A percentile compares a stretch with the other conserved stretches of the same genome.
Conservation (phyloP, 2,113 vertebrate genomes). For the Psephotus haematonotus region DNA sequence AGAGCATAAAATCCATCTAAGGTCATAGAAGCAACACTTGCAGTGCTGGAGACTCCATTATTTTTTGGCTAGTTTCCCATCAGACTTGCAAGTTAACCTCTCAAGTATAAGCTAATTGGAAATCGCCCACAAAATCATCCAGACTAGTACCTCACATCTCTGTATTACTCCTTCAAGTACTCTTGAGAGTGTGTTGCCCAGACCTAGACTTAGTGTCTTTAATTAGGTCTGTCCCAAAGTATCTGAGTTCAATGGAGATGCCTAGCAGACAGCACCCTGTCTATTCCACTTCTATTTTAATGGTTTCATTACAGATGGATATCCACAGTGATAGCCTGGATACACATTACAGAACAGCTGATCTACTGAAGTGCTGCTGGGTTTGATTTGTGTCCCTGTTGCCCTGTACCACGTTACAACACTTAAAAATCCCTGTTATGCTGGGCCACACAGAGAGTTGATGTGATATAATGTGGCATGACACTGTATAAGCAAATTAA, state of each 20-base stretch:
- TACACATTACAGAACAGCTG: neutral
- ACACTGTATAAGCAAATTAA: slow-evolving; percentile 28
- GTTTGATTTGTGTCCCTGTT: neutral
- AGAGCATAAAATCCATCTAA: neutral
- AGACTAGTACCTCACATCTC: slow-evolving; percentile 6
- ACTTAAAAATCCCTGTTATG: neutral
- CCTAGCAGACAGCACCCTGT: neutral
- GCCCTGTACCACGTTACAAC: neutral
- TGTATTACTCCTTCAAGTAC: slow-evolving; percentile 23
- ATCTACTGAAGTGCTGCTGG: neutral
- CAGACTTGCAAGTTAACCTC: slow-evolving; percentile 39
- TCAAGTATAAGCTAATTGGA: slow-evolving; percentile 46
- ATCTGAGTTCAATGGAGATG: slow-evolving; percentile 19
- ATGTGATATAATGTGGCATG: neutral
- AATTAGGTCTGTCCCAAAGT: slow-evolving; percentile 59
- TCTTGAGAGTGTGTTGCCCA: slow-evolving; percentile 29
- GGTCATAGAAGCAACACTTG: neutral
- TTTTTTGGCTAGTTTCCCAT: neutral
- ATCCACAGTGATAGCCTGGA: neutral
- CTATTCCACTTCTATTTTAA: neutral
- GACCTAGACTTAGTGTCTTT: slow-evolving; percentile 37
- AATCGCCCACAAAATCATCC: slow-evolving; percentile 37
- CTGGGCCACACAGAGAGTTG: neutral
- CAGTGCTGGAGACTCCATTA: neutral
- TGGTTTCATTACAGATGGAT: slow-evolving; percentile 1